Evolutionary conservation across 2,888 invertebrate species (phyloP), one percentile per base, ranked within the genome.

Genomic region (Drosophila nr. medialis): DNA sequence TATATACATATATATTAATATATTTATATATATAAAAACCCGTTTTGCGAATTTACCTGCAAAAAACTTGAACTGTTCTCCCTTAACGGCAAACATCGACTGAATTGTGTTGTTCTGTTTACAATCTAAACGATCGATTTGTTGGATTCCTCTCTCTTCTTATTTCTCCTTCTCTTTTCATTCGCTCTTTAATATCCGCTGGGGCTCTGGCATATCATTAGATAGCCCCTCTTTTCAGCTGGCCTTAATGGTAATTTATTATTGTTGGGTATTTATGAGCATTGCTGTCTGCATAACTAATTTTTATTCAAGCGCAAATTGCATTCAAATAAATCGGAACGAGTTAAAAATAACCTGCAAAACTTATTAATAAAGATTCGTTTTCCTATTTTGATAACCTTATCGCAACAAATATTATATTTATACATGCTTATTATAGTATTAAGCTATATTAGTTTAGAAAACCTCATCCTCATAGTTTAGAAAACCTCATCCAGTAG

Each of bases 21-120:
- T 24, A 13, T 48, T n/a, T 29, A 29, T 53, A 4, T 53, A 4
- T 50, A 24, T 55, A n/a, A 4, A 45, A 61, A 45, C 50, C 11
- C 11, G 61, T 38, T 61, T 59, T 30, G 32, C 34, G 34, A 36
- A 21, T 24, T 48, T 4, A 13, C 11, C 8, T 15, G 18, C 15
- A 8, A 21, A 13, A 8, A 18, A 18, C 2, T 60, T 21, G 27
- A 34, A 68, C 68, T 36, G 48, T 18, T 61, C 61, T 21, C 42
- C 18, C n/a, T 10, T 7, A 21, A 11, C 4, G 18, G 29, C 45
- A 27, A 21, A 4, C 61, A 15, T 8, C 36, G 29, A 75, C 74
- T 75, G 53, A 69, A 18, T 38, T 45, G 30, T 32, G 6, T 15
- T 24, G 2, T 45, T 15, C 15, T 45, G 24, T 15, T 15, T 4